A percentile compares a stretch with the other conserved stretches of the same genome.
These are phyloP conservation scores for Monochamus alternatus DNA, from an alignment of 2,888 invertebrate species.

Conservation along the genomic window DNA sequence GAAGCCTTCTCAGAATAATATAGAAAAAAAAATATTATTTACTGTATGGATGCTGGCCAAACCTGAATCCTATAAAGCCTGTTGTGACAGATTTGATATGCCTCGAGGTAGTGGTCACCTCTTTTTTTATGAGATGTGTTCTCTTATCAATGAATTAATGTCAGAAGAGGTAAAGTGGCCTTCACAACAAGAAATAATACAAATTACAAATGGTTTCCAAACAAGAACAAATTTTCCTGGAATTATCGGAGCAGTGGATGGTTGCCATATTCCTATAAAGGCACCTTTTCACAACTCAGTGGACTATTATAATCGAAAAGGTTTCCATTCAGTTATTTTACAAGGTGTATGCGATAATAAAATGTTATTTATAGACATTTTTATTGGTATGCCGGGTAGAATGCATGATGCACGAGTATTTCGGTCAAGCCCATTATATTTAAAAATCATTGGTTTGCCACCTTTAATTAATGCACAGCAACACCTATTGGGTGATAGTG, in stretches of 20 bases:
- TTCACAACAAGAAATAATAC: neutral
- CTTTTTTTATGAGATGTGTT: too few relatives aligned
- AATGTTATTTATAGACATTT: neutral
- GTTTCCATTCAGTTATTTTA: neutral
- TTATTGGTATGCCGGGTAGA: neutral
- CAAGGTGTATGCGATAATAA: constrained; percentile 7
- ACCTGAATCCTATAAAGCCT: too few relatives aligned
- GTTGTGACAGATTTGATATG: too few relatives aligned
- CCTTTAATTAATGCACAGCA: neutral
- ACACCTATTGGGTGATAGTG: neutral
- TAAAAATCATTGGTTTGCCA: neutral
- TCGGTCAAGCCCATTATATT: neutral
- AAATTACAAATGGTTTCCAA: neutral
- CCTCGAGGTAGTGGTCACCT: too few relatives aligned
- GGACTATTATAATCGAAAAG: constrained; percentile 3
- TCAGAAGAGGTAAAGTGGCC: neutral
- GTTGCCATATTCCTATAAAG: neutral
- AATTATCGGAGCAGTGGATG: neutral
- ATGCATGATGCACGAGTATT: neutral
- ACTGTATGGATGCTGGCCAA: too few relatives aligned
- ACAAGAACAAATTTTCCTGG: constrained; percentile 2
- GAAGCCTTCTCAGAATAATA: too few relatives aligned
- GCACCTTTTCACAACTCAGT: neutral
- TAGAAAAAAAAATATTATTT: too few relatives aligned
- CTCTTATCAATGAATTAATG: too few relatives aligned